Percentiles rank a stretch among this genome's conserved stretches.
These are phyloP conservation scores for Hypotaenidia philippensis DNA, from an alignment of 2,797 vertebrate species.

Conservation along the genomic window DNA sequence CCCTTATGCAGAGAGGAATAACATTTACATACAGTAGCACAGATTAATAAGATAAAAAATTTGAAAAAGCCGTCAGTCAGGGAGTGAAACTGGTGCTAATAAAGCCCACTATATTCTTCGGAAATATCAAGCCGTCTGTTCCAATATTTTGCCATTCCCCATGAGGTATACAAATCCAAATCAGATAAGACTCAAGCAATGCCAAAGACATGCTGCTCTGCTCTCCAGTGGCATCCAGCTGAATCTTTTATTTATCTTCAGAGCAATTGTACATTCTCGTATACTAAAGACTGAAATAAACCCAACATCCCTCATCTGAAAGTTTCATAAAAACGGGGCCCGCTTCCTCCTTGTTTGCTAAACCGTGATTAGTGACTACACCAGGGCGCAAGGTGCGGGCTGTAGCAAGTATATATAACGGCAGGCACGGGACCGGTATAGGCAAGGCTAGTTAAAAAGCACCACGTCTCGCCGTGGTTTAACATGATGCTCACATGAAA, in stretches of 20 bases:
- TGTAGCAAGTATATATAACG: neutral
- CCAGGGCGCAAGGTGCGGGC: neutral
- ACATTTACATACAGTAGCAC: constrained; percentile 93
- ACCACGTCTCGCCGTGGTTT: constrained; percentile 5
- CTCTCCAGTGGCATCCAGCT: constrained; percentile 84
- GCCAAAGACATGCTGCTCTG: constrained; percentile 87
- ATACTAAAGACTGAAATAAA: constrained; percentile 83
- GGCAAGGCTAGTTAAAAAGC: constrained; percentile 54
- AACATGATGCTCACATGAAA: constrained; percentile 51
- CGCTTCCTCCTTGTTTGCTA: constrained; percentile 62
- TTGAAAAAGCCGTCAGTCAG: constrained; percentile 87
- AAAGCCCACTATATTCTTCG: constrained; percentile 89
- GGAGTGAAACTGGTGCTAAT: constrained; percentile 84
- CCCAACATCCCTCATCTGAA: constrained; percentile 79
- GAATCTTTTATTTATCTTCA: constrained; percentile 90
- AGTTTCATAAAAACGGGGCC: constrained; percentile 73
- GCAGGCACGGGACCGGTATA: constrained; percentile 42
- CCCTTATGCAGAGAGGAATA: constrained; percentile 89
- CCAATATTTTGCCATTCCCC: constrained; percentile 88
- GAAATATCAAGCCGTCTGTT: constrained; percentile 91
- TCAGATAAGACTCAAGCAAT: constrained; percentile 88
- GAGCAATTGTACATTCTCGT: constrained; percentile 82
- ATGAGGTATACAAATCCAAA: constrained; percentile 90
- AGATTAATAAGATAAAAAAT: constrained; percentile 89
- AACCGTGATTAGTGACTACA: constrained; percentile 52